Percentiles rank a stretch among this genome's conserved stretches.
These are phyloP conservation scores for Elysia crispata DNA, from an alignment of 2,888 invertebrate genomes.

Conservation along the genomic window DNA sequence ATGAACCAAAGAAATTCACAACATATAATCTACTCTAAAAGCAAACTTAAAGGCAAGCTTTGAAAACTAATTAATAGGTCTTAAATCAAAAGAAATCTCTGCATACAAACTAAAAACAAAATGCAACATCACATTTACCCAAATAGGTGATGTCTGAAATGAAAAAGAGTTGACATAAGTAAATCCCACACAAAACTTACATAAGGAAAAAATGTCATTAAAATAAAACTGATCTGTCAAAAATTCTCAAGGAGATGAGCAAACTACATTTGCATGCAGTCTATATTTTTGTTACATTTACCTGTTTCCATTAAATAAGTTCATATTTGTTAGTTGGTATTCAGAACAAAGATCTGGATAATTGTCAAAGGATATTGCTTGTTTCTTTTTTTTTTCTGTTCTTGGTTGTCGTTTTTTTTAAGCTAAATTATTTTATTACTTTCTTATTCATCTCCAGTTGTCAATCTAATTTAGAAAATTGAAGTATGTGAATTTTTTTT, in stretches of 20 bases:
- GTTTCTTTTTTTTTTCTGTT: no score
- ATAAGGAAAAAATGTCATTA: neutral
- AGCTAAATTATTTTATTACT: no score
- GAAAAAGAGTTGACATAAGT: neutral
- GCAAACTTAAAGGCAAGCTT: neutral
- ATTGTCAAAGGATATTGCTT: no score
- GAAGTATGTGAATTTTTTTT: no score
- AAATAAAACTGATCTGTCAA: neutral
- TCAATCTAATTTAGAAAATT: no score
- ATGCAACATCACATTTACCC: neutral
- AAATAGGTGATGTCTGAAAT: neutral
- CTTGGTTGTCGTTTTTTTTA: no score
- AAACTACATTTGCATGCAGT: no score
- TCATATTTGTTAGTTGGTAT: no score
- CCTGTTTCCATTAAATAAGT: no score
- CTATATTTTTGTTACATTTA: no score
- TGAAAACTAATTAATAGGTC: neutral
- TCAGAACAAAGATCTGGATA: no score
- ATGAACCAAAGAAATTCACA: neutral
- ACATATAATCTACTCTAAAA: neutral
- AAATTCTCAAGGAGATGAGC: neutral
- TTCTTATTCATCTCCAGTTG: no score
- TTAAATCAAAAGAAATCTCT: neutral
- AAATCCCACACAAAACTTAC: neutral
- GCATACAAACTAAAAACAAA: neutral